Percentiles rank a stretch among this genome's conserved stretches.
phyloP scores from a whole-genome alignment of 2,888 invertebrate genomes.

The Synanthedon vespiformis region DNA sequence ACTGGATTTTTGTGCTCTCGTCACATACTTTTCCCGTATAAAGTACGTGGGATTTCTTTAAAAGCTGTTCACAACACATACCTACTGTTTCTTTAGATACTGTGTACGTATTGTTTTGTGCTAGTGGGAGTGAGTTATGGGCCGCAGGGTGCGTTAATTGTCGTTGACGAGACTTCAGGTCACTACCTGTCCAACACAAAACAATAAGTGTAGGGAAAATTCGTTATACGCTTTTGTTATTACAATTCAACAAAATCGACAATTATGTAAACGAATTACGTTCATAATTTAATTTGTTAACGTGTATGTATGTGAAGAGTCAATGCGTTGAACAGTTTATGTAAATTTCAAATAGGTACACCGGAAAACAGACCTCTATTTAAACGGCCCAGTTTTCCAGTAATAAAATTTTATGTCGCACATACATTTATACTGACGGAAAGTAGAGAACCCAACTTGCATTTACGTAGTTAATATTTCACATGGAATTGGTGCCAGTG shows the following conservation, averaged over 20 bases:
- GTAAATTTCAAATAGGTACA: no score
- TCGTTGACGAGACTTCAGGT: constrained; percentile 29
- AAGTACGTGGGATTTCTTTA: no score
- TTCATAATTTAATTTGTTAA: no score
- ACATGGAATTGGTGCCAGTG: constrained; percentile 15
- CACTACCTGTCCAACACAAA: constrained; percentile 5
- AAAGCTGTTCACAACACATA: no score
- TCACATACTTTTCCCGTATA: no score
- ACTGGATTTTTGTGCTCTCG: no score
- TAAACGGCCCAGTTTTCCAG: not conserved
- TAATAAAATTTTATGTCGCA: not conserved
- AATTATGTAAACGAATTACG: no score
- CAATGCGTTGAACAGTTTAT: no score
- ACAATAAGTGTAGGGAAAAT: not conserved
- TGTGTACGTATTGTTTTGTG: constrained; percentile 8
- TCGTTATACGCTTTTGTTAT: no score
- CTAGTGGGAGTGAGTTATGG: constrained; percentile 42
- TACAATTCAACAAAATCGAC: no score
- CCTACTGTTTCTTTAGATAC: no score
- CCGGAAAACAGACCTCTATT: not conserved
- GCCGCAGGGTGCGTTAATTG: constrained; percentile 41
- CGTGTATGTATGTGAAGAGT: no score
- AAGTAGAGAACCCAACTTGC: not conserved
- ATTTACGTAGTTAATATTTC: constrained; percentile 1
- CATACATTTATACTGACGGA: not conserved